phyloP scores from a whole-genome alignment of 2,888 invertebrate species.

The Mesorhabditis belari region DNA sequence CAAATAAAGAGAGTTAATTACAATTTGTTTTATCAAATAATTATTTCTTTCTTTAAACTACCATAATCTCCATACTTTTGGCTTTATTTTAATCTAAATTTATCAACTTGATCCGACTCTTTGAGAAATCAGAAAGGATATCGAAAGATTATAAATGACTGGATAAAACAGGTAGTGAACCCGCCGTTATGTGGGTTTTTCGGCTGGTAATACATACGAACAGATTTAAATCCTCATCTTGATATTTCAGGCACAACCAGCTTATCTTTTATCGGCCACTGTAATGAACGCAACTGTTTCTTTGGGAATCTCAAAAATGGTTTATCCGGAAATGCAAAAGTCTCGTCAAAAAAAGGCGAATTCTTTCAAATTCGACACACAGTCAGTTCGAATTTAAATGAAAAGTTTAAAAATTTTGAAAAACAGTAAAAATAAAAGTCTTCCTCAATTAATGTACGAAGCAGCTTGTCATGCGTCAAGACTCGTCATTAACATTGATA shows the following conservation, averaged over 20 bases:
- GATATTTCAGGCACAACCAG: conserved; percentile 62
- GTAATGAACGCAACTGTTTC: conserved; percentile 94
- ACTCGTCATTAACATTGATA: neutral
- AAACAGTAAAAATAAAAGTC: neutral
- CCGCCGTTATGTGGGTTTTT: neutral
- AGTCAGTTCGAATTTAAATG: no score
- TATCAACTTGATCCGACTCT: no score
- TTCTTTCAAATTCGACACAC: no score
- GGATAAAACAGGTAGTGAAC: no score
- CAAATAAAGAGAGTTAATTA: no score
- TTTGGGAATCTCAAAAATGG: conserved; percentile 78
- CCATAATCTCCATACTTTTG: no score
- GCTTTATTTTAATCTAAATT: neutral
- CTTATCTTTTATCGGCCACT: conserved; percentile 81
- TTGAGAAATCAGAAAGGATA: no score
- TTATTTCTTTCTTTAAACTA: no score
- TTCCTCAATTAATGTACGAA: neutral
- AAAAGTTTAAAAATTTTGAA: no score
- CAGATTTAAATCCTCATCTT: neutral
- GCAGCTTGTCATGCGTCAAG: neutral
- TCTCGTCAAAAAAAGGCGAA: conserved; percentile 70
- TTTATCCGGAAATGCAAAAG: conserved; percentile 80
- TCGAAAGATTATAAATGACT: no score
- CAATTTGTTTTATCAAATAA: no score
- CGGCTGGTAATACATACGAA: neutral